These are phyloP conservation scores for Prinia subflava DNA, from an alignment of 2,113 vertebrate species.

Conservation along the genomic window DNA sequence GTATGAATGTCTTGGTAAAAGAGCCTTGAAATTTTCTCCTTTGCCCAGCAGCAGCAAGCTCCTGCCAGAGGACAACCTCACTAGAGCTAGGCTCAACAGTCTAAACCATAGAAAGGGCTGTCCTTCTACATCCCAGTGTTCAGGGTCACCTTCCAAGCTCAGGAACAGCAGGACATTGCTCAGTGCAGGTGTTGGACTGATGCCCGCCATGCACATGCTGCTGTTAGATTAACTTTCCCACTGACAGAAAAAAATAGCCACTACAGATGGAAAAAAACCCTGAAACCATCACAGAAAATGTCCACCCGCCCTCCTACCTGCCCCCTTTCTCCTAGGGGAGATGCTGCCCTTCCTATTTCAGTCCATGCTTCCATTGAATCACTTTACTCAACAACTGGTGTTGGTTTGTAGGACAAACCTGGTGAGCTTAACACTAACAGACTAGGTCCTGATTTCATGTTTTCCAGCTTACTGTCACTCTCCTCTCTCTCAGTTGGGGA, in stretches of 20 bases:
- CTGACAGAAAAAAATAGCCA: rapidly evolving
- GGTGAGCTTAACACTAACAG: not conserved
- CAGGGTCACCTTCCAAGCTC: not conserved
- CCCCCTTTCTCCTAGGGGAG: not conserved
- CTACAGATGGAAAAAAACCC: not conserved
- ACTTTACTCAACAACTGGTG: not conserved
- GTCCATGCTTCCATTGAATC: not conserved
- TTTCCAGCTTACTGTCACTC: not conserved
- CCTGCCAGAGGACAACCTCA: not conserved
- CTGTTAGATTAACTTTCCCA: not conserved
- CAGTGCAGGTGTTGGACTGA: not conserved
- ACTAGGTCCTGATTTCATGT: not conserved
- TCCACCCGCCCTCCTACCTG: rapidly evolving
- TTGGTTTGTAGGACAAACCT: not conserved
- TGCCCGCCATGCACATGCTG: not conserved
- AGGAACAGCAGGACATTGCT: not conserved
- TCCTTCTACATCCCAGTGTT: not conserved
- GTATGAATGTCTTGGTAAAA: not conserved
- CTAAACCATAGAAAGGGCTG: not conserved
- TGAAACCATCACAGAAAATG: not conserved
- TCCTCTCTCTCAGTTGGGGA: not conserved
- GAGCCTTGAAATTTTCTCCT: not conserved
- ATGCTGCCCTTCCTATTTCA: not conserved
- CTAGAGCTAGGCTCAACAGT: not conserved
- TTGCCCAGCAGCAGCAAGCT: too few species aligned